Base-by-base conservation (phyloP, 1,140 invertebrate genomes). In the Papilio polytes region DNA sequence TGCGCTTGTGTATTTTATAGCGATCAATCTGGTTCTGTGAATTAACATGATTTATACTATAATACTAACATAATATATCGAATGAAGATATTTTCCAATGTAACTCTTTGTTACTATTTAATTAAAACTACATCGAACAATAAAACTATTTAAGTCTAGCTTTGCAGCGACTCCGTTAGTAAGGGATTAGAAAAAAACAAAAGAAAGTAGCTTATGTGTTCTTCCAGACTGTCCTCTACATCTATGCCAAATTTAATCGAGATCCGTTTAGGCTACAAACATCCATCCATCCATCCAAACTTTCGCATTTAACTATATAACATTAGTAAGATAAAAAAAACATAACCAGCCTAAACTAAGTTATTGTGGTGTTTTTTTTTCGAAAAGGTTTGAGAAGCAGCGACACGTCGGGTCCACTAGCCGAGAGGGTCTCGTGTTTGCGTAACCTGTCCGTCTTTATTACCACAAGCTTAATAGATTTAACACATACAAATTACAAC, bases 391-490 rank as follows among this genome's bases (percentile, higher is more conserved):
- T 70, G 63, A 31, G 22, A 70, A 31, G 2, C 63, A 36, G 22
- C 31, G 46, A 74, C 48, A 20, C n/a, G 18, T 26, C 26, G 46
- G 72, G 18, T 22, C 46, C 44, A 46, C 44, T 46, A 46, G 46
- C 46, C 20, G 74, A 26, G 26, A 26, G 46, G 48, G 74, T 46
- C 48, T 20, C 36, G 36, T 78, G 77, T 78, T 78, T 78, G 77
- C 56, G 36, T 63, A 78, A 78, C 77, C 76, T 78, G 53, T 78
- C 56, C n/a, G 15, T 63, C 53, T 78, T 78, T 78, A 78, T 78
- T 63, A 78, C 77, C 77, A 78, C 77, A 66, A 56, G 77, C 77
- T 63, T 78, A 78, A 78, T 78, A 78, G 53, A 59, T 78, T 78
- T 78, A 78, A 63, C 77, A 78, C 77, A 46, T 78, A 22, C 77